Conservation (phyloP, 2,797 vertebrate species). For the Cirrhinus mrigala region DNA sequence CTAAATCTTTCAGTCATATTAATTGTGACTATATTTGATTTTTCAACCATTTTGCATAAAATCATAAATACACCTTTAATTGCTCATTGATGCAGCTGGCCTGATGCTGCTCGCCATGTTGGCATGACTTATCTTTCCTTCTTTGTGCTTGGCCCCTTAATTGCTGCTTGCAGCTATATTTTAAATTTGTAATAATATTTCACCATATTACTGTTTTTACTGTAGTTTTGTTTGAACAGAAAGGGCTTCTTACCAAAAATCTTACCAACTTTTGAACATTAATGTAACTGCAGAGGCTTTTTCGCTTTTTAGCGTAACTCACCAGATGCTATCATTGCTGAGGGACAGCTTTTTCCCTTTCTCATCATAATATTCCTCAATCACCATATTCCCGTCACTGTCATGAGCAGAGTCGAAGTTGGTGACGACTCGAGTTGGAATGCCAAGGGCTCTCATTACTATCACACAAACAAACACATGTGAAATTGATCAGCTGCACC, state of each 20-base stretch:
- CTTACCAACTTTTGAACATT: background rate
- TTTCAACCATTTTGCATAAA: too few species aligned
- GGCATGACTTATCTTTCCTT: too few species aligned
- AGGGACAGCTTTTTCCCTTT: conserved; percentile 78
- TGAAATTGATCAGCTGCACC: background rate
- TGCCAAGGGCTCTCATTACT: conserved; percentile 89
- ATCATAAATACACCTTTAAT: too few species aligned
- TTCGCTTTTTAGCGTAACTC: conserved; percentile 52
- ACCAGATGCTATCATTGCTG: conserved; percentile 86
- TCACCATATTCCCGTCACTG: conserved; percentile 84
- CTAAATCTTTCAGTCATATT: too few species aligned
- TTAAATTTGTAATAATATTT: background rate
- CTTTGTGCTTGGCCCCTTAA: too few species aligned
- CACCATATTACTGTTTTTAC: background rate
- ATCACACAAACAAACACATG: conserved; percentile 11
- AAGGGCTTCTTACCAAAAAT: background rate
- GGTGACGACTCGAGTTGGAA: conserved; percentile 85
- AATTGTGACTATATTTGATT: too few species aligned
- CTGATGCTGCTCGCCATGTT: too few species aligned
- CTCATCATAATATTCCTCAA: conserved; percentile 84
- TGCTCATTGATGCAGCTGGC: too few species aligned
- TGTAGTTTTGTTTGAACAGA: background rate
- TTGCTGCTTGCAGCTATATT: background rate
- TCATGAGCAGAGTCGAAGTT: conserved; percentile 91
- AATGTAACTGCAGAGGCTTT: background rate